A percentile compares a stretch with the other conserved stretches of the same genome.
phyloP scores from a whole-genome alignment of 2,797 vertebrate genomes.

The Chaetodon trifasciatus region DNA sequence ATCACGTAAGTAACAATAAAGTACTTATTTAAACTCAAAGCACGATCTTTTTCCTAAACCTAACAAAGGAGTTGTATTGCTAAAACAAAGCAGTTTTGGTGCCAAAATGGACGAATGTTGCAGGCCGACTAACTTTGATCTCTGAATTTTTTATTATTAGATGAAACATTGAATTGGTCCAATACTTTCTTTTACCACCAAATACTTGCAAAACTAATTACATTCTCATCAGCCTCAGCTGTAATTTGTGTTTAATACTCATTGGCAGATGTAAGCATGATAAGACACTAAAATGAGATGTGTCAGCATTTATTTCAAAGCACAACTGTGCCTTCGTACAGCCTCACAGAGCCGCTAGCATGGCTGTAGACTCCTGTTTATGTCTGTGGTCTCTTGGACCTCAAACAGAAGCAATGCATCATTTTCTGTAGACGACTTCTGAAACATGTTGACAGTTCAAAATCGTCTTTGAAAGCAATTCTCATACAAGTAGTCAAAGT shows the following conservation, averaged over 20 bases:
- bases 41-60: too few species aligned
- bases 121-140: neutral
- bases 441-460: neutral
- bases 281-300: neutral
- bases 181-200: neutral
- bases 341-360: neutral
- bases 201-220: neutral
- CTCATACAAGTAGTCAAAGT: neutral
- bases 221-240: neutral
- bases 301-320: constrained; percentile 6
- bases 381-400: constrained; percentile 1
- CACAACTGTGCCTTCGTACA: neutral
- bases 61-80: too few species aligned
- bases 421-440: neutral
- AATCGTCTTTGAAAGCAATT: neutral
- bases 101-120: neutral
- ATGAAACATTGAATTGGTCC: neutral
- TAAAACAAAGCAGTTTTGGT: too few species aligned
- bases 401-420: constrained; percentile 12
- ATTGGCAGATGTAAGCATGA: neutral
- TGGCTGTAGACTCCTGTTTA: constrained; percentile 12
- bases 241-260: neutral
- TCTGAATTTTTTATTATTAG: neutral
- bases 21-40: too few species aligned
- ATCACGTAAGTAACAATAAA: too few species aligned